Base-by-base conservation (phyloP, 2,113 vertebrate genomes). In the Embiotoca jacksoni region DNA sequence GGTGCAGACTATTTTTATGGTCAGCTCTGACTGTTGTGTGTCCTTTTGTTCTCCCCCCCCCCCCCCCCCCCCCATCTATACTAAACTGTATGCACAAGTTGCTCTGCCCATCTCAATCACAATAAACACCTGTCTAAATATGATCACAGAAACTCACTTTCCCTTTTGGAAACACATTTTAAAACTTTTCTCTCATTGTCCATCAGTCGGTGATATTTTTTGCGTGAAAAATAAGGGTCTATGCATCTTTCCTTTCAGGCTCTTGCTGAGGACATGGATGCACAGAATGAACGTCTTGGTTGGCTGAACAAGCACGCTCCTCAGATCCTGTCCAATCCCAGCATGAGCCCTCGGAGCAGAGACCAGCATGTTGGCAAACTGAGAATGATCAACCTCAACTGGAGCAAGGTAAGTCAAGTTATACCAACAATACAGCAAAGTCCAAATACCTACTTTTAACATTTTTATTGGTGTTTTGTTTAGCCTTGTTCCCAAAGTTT, bases 231-330 rank as follows among this genome's bases (percentile, higher is more conserved):
- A 67, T 7, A 75, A 74, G 44, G 2, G 11, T 69, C n/a, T 5
- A 6, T 37, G 39, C 3, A 36, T 46, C 32, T 62, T 32, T 49
- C 49, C 65, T 68, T 30, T 62, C 70, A 99, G 97, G 92, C 93
- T 5, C 85, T 98, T 52, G 93, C 87, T 10, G 92, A 94, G 60
- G 95, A 99, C 67, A 94, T 97, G 93, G 96, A 97, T 13, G 11
- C 72, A 1, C 94, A 97, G 75, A 95, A 93, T 33, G 95, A 96
- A 52, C 96, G 92, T 16, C 92, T 98, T 13, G 93, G 94, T 31
- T 98, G 96, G 97, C 81, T 99, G 64, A 99, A 97, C 85, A 95
- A 95, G 83, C 92, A 92, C 5, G 96, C 95, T 56, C 80, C 96
- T 63, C 96, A 96, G 66, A 89, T 98, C 53, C 90, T 99, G 78